Conservation (phyloP, 1,140 invertebrate genomes). For the Pogonomyrmex californicus region DNA sequence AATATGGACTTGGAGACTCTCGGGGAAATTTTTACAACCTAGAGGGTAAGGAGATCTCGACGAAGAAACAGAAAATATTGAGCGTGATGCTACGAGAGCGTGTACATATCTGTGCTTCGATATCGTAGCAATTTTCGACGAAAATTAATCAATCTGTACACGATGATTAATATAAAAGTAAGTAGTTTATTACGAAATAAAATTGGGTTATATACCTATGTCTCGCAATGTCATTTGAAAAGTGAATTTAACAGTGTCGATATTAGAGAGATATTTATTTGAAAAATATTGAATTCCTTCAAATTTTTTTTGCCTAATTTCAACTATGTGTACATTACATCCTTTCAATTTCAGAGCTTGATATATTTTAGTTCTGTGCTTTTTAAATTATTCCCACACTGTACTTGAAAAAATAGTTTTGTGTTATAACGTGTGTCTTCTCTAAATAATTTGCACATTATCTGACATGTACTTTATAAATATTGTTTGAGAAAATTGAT, state of each 20-base stretch:
- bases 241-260: neutral
- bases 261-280: slow-evolving; percentile 35
- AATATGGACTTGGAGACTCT: neutral
- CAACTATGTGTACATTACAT: slow-evolving; percentile 5
- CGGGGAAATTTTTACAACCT: slow-evolving; percentile 22
- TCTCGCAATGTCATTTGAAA: neutral
- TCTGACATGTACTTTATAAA: neutral
- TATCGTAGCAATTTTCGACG: neutral
- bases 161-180: neutral
- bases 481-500: neutral
- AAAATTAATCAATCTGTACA: neutral
- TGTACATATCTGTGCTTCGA: neutral
- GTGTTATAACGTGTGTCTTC: neutral
- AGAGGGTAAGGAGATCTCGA: neutral
- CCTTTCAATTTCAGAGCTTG: neutral
- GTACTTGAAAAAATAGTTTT: neutral
- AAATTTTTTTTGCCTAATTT: neutral
- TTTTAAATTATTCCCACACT: slow-evolving; percentile 12
- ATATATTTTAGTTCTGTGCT: neutral
- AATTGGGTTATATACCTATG: neutral
- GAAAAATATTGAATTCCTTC: neutral
- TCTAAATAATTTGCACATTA: slow-evolving; percentile 5
- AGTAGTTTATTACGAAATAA: neutral
- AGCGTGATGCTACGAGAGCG: neutral
- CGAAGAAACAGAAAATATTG: slow-evolving; percentile 9